A percentile compares a stretch with the other conserved stretches of the same genome.
Evolutionary conservation across 2,113 vertebrate species (phyloP).

Genomic region (zebrafish (Danio rerio)): DNA sequence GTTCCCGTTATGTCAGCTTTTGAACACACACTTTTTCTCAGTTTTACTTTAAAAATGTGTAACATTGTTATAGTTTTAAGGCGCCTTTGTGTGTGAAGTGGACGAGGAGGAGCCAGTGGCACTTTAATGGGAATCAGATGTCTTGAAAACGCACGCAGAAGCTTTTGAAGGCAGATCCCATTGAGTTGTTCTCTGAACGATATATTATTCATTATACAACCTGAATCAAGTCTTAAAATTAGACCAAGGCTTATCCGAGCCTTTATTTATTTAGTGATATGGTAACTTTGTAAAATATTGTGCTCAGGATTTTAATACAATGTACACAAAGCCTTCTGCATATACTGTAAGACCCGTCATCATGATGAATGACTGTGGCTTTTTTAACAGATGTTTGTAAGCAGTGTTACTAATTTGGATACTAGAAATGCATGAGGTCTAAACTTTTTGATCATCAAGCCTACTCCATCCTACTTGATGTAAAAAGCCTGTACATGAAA

Average conservation of each 20-base stretch:
- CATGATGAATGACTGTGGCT: neutral
- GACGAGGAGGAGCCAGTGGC: slow-evolving; percentile 55
- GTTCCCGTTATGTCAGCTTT: neutral
- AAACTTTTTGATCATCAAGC: neutral
- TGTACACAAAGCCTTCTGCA: neutral
- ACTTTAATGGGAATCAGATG: slow-evolving; percentile 75
- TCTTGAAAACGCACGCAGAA: slow-evolving; percentile 50
- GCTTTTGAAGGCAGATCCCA: neutral
- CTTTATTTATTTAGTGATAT: neutral
- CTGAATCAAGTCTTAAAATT: neutral
- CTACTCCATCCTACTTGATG: neutral
- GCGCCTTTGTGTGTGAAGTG: slow-evolving; percentile 15
- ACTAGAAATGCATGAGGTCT: neutral
- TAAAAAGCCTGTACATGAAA: neutral
- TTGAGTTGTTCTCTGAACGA: neutral
- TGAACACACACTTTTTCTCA: neutral
- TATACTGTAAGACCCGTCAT: slow-evolving; percentile 5
- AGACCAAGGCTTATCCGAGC: neutral
- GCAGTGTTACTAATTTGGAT: too few species aligned
- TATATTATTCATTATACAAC: neutral
- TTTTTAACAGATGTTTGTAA: neutral
- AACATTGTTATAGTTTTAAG: neutral
- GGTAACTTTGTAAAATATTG: neutral
- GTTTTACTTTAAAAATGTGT: neutral
- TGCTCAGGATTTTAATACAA: neutral